Percentiles rank a stretch among this genome's conserved stretches.
Conservation (phyloP, 2,113 vertebrate genomes). For the Salvator merianae region DNA sequence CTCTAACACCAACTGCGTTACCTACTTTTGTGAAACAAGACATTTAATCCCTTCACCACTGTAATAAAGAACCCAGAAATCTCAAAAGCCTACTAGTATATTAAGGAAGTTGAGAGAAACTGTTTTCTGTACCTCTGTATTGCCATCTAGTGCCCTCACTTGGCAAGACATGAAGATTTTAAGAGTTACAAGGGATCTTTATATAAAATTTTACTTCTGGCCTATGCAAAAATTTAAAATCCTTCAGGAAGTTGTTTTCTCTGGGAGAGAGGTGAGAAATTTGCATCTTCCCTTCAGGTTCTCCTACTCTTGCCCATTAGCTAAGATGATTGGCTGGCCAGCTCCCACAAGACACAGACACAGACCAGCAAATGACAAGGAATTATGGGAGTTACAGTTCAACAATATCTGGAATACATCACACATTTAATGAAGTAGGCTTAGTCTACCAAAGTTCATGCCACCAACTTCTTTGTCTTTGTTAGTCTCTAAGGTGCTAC, state of each 20-base stretch:
- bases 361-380: not conserved
- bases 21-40: conserved; percentile 19
- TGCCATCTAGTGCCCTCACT: conserved; percentile 20
- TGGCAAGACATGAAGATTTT: not conserved
- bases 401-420: not conserved
- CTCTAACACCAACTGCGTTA: not conserved
- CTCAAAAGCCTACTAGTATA: not conserved
- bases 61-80: not conserved
- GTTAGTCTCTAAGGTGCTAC: too few species aligned
- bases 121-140: conserved; percentile 9
- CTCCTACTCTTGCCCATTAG: not conserved
- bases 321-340: not conserved
- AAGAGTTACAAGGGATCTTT: not conserved
- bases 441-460: too few species aligned
- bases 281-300: not conserved
- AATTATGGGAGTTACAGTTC: not conserved
- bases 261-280: not conserved
- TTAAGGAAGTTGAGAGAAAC: not conserved
- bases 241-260: not conserved
- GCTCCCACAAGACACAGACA: not conserved
- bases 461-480: too few species aligned
- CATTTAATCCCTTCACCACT: conserved; percentile 5
- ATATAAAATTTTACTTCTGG: not conserved
- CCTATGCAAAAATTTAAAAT: not conserved
- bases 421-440: too few species aligned